Percentiles rank a stretch among this genome's conserved stretches.
Evolutionary conservation across 2,888 invertebrate species (phyloP).

Genomic region (Lochmaea capreae): DNA sequence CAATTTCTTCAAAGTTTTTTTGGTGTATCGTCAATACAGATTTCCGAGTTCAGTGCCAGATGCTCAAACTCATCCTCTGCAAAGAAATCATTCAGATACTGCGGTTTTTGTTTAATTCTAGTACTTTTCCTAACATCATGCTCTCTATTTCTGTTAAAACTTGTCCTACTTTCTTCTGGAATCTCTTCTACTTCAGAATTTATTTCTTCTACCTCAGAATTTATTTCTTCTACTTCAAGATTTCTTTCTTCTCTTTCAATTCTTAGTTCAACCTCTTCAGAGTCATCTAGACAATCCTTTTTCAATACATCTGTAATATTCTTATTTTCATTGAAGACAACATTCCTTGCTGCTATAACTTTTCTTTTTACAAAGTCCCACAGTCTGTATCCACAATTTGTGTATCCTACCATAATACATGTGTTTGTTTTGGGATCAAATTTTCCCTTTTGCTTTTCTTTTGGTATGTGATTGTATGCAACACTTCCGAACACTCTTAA

Average conservation of each 20-base stretch:
- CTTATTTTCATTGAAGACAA: not conserved
- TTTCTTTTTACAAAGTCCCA: no score
- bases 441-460: no score
- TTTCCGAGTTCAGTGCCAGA: constrained; percentile 1
- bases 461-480: no score
- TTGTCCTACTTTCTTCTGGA: no score
- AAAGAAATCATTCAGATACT: not conserved
- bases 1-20: constrained; percentile 10
- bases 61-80: not conserved
- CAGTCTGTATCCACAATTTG: no score
- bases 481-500: no score
- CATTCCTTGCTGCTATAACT: no score
- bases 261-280: no score
- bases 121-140: constrained; percentile 1
- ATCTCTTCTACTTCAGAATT: not conserved
- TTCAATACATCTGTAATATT: not conserved
- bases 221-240: not conserved
- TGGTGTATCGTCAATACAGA: constrained; percentile 12
- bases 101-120: not conserved
- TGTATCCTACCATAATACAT: no score
- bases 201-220: not conserved
- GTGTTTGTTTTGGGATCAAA: no score
- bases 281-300: not conserved
- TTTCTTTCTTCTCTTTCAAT: not conserved
- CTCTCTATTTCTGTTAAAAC: not conserved